Evolutionary conservation across 2,797 vertebrate species (phyloP), one percentile per base, ranked within the genome.

Genomic region (Chromis chromis): DNA sequence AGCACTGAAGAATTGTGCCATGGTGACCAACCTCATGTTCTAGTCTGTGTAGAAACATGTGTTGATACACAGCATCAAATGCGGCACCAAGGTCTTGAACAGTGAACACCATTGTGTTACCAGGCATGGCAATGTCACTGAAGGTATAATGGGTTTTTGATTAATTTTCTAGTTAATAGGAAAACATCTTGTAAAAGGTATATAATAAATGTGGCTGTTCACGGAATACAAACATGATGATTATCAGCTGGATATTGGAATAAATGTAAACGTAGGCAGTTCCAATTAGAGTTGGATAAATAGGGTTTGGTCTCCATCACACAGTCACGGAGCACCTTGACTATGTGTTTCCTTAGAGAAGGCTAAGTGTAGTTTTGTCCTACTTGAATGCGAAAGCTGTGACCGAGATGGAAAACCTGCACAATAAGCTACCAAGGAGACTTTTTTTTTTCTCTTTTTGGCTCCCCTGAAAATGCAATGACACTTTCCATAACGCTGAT

Each of bases 401-500:
- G 21, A 73, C 42, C 13, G 53, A 62, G 39, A 49, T 70, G 46
- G 56, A 54, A 58, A 73, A 66, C 3, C 25, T 65, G 16, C 13
- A 24, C 17, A 58, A 61, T 27, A 39, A 53, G 10, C 11, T 56
- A 65, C 64, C 31, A 57, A 39, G 49, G 60, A 67, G 33, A 65
- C 36, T n/a, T 12, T 12, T 36, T 36, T 12, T 72, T 74, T 66
- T 44, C 13, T 68, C 1, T 24, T 60, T 73, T 73, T 78, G 71
- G 68, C 78, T 58, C 16, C 21, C 16, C 42, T 28, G 46, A 28
- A 70, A 79, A 73, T 59, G 44, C 66, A 81, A 33, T 48, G 36
- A 75, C 73, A 68, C 68, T 79, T 86, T 57, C 60, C 80, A 88
- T 90, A 81, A 55, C 63, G 67, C 81, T 85, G 87, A 88, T 75